Evolutionary conservation across 2,797 vertebrate species (phyloP).

Genomic region (Fistularia commersonii): DNA sequence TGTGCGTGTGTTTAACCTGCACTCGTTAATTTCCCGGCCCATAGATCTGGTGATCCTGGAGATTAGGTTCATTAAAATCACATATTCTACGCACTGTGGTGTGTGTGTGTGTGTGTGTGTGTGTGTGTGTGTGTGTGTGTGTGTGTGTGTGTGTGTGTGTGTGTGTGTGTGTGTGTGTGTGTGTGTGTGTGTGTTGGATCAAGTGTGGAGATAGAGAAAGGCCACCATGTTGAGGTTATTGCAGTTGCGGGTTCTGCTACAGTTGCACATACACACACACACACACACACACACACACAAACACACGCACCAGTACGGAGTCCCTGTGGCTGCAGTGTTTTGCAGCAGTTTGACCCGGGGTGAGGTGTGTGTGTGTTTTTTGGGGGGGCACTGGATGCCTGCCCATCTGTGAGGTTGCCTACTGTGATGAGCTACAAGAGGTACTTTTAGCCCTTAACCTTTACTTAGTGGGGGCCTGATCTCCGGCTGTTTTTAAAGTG

Average conservation of each 20-base stretch:
- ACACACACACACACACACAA: conserved; percentile 3
- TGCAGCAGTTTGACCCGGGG: conserved; percentile 4
- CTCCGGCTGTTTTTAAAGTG: too few species aligned
- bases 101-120: conserved; percentile 22
- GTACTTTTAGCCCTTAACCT: neutral
- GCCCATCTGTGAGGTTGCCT: neutral
- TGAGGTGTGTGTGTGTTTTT: too few species aligned
- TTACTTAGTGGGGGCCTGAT: too few species aligned
- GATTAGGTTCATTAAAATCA: conserved; percentile 88
- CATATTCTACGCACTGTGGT: conserved; percentile 70
- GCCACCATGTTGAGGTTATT: conserved; percentile 48
- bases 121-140: conserved; percentile 14
- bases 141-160: conserved; percentile 18
- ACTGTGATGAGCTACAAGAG: conserved; percentile 2
- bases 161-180: conserved; percentile 28
- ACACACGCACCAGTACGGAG: conserved; percentile 6
- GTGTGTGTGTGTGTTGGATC: conserved; percentile 21
- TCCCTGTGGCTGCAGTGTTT: conserved; percentile 7
- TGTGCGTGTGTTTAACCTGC: conserved; percentile 83
- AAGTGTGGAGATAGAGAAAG: conserved; percentile 48
- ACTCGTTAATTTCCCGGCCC: conserved; percentile 93
- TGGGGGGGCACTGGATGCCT: too few species aligned
- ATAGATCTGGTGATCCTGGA: conserved; percentile 86
- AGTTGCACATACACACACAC: conserved; percentile 14
- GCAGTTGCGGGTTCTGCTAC: conserved; percentile 26